A percentile compares a stretch with the other conserved stretches of the same genome.
Evolutionary conservation across 2,888 invertebrate genomes (phyloP).

Genomic region (Ophioninae sp.): DNA sequence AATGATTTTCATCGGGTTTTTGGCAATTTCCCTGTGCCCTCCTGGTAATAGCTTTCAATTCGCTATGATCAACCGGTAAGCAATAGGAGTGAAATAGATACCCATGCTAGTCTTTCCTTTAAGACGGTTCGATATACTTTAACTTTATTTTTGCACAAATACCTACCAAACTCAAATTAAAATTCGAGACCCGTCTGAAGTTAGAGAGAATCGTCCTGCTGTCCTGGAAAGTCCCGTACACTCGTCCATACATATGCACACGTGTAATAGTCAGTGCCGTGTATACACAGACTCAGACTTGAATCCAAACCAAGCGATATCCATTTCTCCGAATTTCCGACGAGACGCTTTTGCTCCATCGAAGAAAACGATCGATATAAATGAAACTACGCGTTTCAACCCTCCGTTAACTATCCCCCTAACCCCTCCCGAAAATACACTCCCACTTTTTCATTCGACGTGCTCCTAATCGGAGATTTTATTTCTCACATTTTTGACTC

Average conservation of each 20-base stretch:
- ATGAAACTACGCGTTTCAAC: conserved; percentile 47
- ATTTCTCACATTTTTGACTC: conserved; percentile 11
- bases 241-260: not conserved
- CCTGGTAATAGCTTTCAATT: too few relatives aligned
- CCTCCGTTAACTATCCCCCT: not conserved
- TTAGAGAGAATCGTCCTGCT: not conserved
- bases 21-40: not conserved
- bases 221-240: conserved; percentile 48
- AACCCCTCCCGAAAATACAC: not conserved
- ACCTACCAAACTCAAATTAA: not conserved
- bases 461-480: conserved; percentile 3
- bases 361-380: conserved; percentile 38
- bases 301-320: conserved; percentile 59
- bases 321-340: conserved; percentile 63
- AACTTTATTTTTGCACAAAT: not conserved
- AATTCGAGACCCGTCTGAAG: not conserved
- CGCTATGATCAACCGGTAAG: not conserved
- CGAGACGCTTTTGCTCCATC: conserved; percentile 53
- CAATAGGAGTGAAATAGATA: not conserved
- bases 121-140: not conserved
- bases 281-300: conserved; percentile 37
- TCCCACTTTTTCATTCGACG: conserved; percentile 17
- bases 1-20: not conserved
- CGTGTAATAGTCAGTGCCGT: not conserved
- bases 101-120: not conserved